These are phyloP conservation scores for Thaleichthys pacificus DNA, from an alignment of 2,797 vertebrate species.

Conservation along the genomic window DNA sequence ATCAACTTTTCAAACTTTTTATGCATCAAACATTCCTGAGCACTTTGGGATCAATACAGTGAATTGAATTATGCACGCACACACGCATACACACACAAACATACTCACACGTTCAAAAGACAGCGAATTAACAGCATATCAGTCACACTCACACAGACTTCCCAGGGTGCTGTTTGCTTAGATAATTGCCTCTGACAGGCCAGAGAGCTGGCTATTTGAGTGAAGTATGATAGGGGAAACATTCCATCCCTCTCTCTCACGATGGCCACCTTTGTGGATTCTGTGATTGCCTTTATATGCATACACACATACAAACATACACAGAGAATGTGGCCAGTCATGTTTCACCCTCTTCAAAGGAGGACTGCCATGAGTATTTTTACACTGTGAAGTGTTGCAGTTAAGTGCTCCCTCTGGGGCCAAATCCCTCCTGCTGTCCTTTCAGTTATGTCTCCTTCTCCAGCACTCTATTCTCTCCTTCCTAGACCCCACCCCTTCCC, in stretches of 20 bases:
- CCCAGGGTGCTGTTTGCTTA: slow-evolving; percentile 55
- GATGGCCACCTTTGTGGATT: slow-evolving; percentile 7
- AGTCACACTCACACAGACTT: slow-evolving; percentile 31
- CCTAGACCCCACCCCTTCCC: background rate
- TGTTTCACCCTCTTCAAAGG: slow-evolving; percentile 52
- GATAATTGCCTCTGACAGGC: slow-evolving; percentile 71
- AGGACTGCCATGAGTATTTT: slow-evolving; percentile 63
- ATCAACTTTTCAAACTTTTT: too few relatives aligned
- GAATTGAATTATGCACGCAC: background rate
- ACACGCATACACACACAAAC: background rate
- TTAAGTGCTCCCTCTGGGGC: slow-evolving; percentile 60
- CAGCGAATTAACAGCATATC: slow-evolving; percentile 6
- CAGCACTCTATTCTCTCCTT: background rate
- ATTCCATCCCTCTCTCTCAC: slow-evolving; percentile 41
- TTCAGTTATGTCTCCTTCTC: background rate
- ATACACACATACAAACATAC: background rate
- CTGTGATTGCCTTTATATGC: slow-evolving; percentile 11
- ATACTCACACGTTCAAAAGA: background rate
- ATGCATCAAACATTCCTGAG: too few relatives aligned
- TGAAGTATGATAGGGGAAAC: slow-evolving; percentile 50
- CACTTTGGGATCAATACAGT: too few relatives aligned
- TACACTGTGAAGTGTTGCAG: slow-evolving; percentile 61
- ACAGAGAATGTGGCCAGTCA: slow-evolving; percentile 13
- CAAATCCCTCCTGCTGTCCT: slow-evolving; percentile 46
- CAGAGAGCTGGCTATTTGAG: slow-evolving; percentile 67